Conservation (phyloP, 2,888 invertebrate species). For the Cotesia congregata region DNA sequence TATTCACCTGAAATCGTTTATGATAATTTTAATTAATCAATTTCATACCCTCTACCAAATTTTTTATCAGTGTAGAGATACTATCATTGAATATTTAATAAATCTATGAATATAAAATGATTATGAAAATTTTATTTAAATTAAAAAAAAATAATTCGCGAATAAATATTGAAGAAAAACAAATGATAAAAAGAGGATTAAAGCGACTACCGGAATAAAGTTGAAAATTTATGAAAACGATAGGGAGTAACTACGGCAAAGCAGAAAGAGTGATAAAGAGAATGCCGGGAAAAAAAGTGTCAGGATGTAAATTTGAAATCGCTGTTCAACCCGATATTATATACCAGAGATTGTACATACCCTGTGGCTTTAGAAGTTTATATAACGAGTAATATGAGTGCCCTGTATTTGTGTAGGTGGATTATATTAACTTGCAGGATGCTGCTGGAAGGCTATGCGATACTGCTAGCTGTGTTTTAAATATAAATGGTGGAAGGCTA, state of each 20-base stretch:
- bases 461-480: constrained; percentile 13
- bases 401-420: constrained; percentile 23
- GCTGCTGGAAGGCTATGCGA: constrained; percentile 15
- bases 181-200: constrained; percentile 15
- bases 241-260: constrained; percentile 12
- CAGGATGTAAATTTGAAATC: constrained; percentile 39
- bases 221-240: constrained; percentile 67
- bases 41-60: too few relatives aligned
- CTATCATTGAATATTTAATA: neutral
- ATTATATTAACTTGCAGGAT: constrained; percentile 11
- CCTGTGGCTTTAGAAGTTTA: constrained; percentile 9
- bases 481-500: constrained; percentile 15
- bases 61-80: too few relatives aligned
- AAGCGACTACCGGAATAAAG: constrained; percentile 62
- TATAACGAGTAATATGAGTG: constrained; percentile 30
- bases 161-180: constrained; percentile 1
- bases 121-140: neutral
- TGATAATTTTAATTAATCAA: too few relatives aligned
- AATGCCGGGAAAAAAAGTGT: neutral
- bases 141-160: constrained; percentile 32
- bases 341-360: constrained; percentile 28
- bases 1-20: too few relatives aligned
- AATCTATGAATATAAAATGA: neutral
- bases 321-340: constrained; percentile 40
- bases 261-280: constrained; percentile 21